These are phyloP conservation scores for Bombus waltoni DNA, from an alignment of 1,140 invertebrate species.

Conservation along the genomic window DNA sequence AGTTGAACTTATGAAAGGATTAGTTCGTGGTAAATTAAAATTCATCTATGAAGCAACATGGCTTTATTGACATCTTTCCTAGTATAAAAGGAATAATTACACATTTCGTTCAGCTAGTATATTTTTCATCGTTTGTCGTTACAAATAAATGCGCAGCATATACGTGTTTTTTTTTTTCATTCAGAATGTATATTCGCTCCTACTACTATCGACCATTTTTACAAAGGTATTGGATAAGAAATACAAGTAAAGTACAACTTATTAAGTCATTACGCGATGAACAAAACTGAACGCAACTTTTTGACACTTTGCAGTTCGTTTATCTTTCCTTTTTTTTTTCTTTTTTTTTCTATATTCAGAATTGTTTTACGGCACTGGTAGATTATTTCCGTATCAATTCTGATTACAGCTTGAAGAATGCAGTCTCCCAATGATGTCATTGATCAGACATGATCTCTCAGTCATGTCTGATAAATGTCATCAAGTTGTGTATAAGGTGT, in stretches of 20 bases:
- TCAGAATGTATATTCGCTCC: neutral
- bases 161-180: neutral
- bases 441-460: no score
- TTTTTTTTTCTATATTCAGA: neutral
- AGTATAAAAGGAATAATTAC: conserved; percentile 42
- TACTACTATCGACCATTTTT: neutral
- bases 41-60: conserved; percentile 21
- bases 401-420: conserved; percentile 29
- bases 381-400: conserved; percentile 3
- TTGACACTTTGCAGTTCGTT: conserved; percentile 20
- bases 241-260: conserved; percentile 9
- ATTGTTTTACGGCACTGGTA: neutral
- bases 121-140: conserved; percentile 8
- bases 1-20: neutral
- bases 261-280: neutral
- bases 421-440: neutral
- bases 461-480: neutral
- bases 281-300: conserved; percentile 19
- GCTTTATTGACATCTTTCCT: conserved; percentile 35
- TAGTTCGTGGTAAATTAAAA: neutral
- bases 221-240: neutral
- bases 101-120: conserved; percentile 25
- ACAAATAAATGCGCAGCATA: conserved; percentile 27
- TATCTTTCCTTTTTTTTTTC: neutral
- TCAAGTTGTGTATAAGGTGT: neutral